Conservation (phyloP, 2,888 invertebrate genomes). For the Drosophila nr. perissopoda region DNA sequence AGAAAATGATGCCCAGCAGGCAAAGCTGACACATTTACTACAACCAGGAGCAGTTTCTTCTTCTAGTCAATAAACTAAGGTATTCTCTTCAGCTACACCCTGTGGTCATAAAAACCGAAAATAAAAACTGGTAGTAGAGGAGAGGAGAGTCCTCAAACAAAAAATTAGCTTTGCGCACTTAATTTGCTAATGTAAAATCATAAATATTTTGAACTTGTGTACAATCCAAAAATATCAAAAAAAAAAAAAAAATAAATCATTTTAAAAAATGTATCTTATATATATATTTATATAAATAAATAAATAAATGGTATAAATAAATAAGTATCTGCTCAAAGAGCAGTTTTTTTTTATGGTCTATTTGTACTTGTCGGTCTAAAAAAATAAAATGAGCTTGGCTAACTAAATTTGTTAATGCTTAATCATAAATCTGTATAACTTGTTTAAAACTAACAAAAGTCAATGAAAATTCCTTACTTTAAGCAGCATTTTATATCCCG, state of each 20-base stretch:
- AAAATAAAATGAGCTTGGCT: too few relatives aligned
- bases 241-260: too few relatives aligned
- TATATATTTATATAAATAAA: background rate
- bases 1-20: slow-evolving; percentile 34
- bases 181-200: background rate
- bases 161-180: background rate
- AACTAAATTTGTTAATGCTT: too few relatives aligned
- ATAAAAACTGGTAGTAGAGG: background rate
- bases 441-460: too few relatives aligned
- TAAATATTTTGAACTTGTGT: background rate
- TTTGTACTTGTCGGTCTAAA: background rate
- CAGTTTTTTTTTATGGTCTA: background rate
- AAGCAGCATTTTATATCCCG: too few relatives aligned
- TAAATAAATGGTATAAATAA: background rate
- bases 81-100: slow-evolving; percentile 19
- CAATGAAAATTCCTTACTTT: too few relatives aligned
- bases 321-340: background rate
- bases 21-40: slow-evolving; percentile 38
- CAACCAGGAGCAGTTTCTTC: slow-evolving; percentile 8
- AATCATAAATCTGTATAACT: too few relatives aligned
- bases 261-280: background rate
- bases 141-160: too few relatives aligned
- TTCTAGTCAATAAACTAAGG: slow-evolving; percentile 49
- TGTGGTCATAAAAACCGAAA: background rate
- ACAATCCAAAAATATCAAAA: too few relatives aligned